These are phyloP conservation scores for Troilus luridus DNA, from an alignment of 2,888 invertebrate species.

Conservation along the genomic window DNA sequence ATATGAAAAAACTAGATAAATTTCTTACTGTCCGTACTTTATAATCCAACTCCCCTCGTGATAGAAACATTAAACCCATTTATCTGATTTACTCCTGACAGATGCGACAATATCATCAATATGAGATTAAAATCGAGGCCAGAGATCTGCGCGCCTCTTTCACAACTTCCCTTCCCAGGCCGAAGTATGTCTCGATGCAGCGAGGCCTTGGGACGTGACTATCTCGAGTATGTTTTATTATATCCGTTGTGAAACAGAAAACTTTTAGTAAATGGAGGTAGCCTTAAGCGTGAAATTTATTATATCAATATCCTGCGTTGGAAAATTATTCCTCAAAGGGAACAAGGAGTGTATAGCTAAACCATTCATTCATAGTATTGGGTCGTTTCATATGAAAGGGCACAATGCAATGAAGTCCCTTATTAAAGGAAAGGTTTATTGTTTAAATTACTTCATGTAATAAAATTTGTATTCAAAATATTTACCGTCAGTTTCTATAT, in stretches of 20 bases:
- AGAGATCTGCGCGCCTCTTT: constrained; percentile 1
- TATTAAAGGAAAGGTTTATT: no score
- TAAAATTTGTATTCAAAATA: no score
- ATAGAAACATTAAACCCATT: not conserved
- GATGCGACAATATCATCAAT: not conserved
- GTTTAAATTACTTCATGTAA: no score
- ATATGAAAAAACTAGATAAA: not conserved
- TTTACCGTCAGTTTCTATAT: no score
- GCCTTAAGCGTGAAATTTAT: not conserved
- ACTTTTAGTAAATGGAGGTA: not conserved
- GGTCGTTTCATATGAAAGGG: no score
- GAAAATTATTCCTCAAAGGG: no score
- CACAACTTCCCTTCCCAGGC: constrained; percentile 29
- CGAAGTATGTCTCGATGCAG: not conserved
- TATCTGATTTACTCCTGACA: not conserved
- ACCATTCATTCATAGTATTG: no score
- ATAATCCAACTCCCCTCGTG: not conserved
- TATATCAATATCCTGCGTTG: not conserved
- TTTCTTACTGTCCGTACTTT: not conserved
- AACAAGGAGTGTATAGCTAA: no score
- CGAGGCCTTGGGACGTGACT: not conserved
- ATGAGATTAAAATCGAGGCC: constrained; percentile 21
- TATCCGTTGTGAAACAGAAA: not conserved
- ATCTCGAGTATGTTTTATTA: not conserved
- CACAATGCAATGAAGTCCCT: no score